Evolutionary conservation across 2,797 vertebrate genomes (phyloP).

Genomic region (Allobates femoralis): DNA sequence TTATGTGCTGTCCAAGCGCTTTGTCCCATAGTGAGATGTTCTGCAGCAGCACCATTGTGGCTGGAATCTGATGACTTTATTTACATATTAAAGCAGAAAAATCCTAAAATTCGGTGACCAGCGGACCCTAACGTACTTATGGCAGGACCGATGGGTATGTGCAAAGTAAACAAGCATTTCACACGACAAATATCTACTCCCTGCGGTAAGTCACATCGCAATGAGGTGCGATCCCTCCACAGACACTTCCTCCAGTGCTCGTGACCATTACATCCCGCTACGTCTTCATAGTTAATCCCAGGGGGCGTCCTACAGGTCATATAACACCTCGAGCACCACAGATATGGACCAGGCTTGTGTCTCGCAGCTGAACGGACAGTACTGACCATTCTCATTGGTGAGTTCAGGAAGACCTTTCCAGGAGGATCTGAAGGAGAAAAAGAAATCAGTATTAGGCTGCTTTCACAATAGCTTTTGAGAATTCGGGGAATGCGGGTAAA

Average conservation of each 20-base stretch:
- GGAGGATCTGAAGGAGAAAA: conserved; percentile 80
- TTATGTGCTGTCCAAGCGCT: background rate
- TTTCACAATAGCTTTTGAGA: too few species aligned
- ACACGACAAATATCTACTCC: conserved; percentile 1
- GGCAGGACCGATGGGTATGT: conserved; percentile 9
- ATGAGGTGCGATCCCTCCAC: conserved; percentile 5
- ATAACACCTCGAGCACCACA: conserved; percentile 86
- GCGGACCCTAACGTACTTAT: background rate
- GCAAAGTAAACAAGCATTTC: conserved; percentile 35
- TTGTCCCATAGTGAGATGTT: background rate
- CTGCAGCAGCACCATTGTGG: background rate
- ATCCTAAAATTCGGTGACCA: background rate
- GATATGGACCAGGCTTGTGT: conserved; percentile 94
- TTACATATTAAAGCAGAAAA: conserved; percentile 32
- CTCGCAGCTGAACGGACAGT: conserved; percentile 95
- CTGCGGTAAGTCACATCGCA: conserved; percentile 5
- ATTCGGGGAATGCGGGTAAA: too few species aligned
- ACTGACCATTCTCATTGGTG: conserved; percentile 92
- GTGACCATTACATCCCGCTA: background rate
- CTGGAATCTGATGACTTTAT: conserved; percentile 22
- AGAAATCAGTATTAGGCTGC: background rate
- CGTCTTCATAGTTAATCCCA: background rate
- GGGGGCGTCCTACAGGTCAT: conserved; percentile 82
- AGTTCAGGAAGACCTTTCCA: conserved; percentile 97
- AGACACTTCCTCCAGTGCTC: background rate